phyloP scores from a whole-genome alignment of 2,888 invertebrate species.

The Hypercompe scribonia region DNA sequence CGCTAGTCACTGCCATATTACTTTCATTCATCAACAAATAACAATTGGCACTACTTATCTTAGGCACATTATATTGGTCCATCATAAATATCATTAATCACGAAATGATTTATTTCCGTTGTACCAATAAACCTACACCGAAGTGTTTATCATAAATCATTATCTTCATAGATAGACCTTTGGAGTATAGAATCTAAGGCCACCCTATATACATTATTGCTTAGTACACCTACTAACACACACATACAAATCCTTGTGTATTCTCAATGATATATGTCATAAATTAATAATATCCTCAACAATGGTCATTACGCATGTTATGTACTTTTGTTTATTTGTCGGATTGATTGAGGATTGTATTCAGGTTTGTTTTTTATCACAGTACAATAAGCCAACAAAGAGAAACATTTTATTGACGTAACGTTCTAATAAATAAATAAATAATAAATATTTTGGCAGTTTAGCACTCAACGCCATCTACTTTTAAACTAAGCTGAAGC shows the following conservation, averaged over 20 bases:
- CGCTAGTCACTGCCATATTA: background rate
- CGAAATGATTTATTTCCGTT: conserved; percentile 2
- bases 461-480: too few species aligned
- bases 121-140: conserved; percentile 9
- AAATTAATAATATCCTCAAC: too few species aligned
- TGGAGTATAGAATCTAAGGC: background rate
- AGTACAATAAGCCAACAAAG: too few species aligned
- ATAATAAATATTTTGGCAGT: too few species aligned
- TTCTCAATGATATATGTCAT: background rate
- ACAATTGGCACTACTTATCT: conserved; percentile 9
- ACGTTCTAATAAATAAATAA: too few species aligned
- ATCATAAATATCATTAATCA: conserved; percentile 12
- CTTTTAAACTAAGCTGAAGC: too few species aligned
- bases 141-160: conserved; percentile 13
- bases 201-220: background rate
- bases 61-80: conserved; percentile 1
- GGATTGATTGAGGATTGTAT: too few species aligned
- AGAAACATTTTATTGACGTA: too few species aligned
- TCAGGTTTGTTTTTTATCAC: too few species aligned
- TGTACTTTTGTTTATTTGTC: too few species aligned
- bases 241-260: background rate
- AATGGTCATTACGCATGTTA: too few species aligned
- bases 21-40: conserved; percentile 1
- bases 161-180: conserved; percentile 1
- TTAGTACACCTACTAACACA: background rate